These are phyloP conservation scores for Calliphora vomitoria DNA, from an alignment of 2,888 invertebrate genomes.

Conservation along the genomic window DNA sequence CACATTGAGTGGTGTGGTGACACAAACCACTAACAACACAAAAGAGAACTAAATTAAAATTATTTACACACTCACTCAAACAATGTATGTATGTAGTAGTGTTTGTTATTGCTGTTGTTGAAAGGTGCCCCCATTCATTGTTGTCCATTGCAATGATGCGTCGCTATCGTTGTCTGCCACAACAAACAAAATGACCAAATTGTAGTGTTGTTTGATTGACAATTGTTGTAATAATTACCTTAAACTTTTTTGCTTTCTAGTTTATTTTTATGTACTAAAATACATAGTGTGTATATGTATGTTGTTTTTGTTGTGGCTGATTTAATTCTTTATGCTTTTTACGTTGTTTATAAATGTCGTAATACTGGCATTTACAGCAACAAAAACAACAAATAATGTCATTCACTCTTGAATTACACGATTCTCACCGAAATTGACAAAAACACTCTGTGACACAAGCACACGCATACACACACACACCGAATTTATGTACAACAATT, in stretches of 20 bases:
- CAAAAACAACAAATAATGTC: constrained; percentile 21
- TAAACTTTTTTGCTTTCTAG: constrained; percentile 30
- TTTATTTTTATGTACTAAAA: constrained; percentile 9
- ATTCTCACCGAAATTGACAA: not conserved
- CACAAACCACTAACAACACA: constrained; percentile 24
- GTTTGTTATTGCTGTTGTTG: not conserved
- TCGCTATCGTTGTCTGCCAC: constrained; percentile 19
- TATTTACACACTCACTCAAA: constrained; percentile 25
- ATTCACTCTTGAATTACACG: not conserved
- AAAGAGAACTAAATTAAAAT: constrained; percentile 45
- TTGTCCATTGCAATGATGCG: constrained; percentile 54
- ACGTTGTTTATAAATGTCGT: constrained; percentile 6
- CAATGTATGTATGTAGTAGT: not conserved
- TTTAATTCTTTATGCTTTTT: constrained; percentile 10
- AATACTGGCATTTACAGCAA: constrained; percentile 42
- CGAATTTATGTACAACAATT: too few relatives aligned
- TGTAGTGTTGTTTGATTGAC: constrained; percentile 50
- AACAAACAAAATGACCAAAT: constrained; percentile 43
- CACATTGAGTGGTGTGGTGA: constrained; percentile 17
- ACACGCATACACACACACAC: too few relatives aligned
- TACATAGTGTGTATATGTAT: not conserved
- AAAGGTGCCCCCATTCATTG: constrained; percentile 43
- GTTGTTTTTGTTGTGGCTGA: not conserved
- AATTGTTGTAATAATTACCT: constrained; percentile 64
- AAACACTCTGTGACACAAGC: not conserved